phyloP scores from a whole-genome alignment of 2,113 vertebrate species.

The Cairina moschata region DNA sequence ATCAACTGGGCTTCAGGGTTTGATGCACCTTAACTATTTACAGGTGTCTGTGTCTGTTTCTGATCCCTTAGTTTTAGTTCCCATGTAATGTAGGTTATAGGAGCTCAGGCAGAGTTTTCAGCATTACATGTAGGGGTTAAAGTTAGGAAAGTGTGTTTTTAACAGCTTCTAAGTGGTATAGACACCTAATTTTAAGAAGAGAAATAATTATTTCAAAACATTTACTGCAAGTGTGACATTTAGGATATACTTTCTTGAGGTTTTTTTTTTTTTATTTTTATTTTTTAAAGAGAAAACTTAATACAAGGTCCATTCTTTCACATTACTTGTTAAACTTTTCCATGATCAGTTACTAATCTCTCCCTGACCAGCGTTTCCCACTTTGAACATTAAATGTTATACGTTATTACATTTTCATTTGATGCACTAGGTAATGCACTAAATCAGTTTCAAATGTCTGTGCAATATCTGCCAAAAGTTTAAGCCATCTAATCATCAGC shows the following conservation, averaged over 20 bases:
- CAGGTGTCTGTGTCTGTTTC: neutral
- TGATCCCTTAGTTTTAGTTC: neutral
- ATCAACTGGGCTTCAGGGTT: neutral
- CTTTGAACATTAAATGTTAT: neutral
- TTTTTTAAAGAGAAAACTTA: neutral
- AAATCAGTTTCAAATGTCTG: neutral
- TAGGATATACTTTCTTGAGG: neutral
- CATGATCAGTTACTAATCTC: neutral
- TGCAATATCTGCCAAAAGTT: neutral
- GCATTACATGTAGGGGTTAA: accelerated
- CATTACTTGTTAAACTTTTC: neutral
- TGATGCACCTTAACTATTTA: neutral
- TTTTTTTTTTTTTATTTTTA: neutral
- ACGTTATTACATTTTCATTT: neutral
- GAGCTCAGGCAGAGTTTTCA: neutral
- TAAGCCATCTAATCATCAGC: neutral
- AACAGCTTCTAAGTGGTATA: neutral
- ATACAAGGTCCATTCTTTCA: neutral
- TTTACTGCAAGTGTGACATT: neutral
- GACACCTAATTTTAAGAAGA: neutral
- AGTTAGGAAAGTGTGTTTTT: neutral
- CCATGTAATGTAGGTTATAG: accelerated
- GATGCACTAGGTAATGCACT: neutral
- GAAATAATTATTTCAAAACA: neutral
- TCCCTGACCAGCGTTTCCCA: neutral